A percentile compares a stretch with the other conserved stretches of the same genome.
These are phyloP conservation scores for Meta bourneti DNA, from an alignment of 2,888 invertebrate species.

Conservation along the genomic window DNA sequence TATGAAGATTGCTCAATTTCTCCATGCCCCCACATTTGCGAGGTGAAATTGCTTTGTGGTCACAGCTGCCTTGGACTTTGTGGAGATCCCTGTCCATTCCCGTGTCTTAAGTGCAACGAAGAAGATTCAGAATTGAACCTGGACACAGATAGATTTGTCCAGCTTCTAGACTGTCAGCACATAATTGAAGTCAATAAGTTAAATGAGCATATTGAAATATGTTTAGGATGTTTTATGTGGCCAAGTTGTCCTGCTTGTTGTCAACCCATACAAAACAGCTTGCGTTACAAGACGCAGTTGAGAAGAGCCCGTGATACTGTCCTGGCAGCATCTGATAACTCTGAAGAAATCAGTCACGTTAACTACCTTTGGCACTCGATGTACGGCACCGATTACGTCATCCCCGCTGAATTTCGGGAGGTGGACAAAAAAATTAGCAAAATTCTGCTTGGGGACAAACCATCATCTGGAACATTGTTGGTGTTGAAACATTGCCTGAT, in stretches of 20 bases:
- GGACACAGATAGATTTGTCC: conserved; percentile 78
- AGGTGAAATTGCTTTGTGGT: conserved; percentile 82
- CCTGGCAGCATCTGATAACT: background rate
- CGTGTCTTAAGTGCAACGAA: conserved; percentile 84
- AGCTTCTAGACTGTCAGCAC: conserved; percentile 80
- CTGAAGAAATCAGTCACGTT: conserved; percentile 12
- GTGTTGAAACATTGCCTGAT: conserved; percentile 40
- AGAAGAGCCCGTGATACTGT: conserved; percentile 16
- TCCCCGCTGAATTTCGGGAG: conserved; percentile 41
- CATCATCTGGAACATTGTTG: background rate
- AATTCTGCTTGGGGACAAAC: conserved; percentile 26
- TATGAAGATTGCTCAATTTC: conserved; percentile 80
- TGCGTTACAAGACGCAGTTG: conserved; percentile 46
- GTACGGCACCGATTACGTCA: conserved; percentile 1
- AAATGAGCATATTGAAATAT: conserved; percentile 29
- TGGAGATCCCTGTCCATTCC: conserved; percentile 86
- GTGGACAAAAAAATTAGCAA: conserved; percentile 18
- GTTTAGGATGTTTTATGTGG: conserved; percentile 49
- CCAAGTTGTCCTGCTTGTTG: conserved; percentile 61
- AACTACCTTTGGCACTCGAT: conserved; percentile 22
- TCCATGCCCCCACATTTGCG: conserved; percentile 80
- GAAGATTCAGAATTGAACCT: conserved; percentile 77
- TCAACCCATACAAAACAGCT: conserved; percentile 13
- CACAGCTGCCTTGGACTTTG: conserved; percentile 87
- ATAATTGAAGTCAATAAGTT: conserved; percentile 80